A percentile compares a stretch with the other conserved stretches of the same genome.
Evolutionary conservation across 2,797 vertebrate genomes (phyloP).

Genomic region (Danio choprae): DNA sequence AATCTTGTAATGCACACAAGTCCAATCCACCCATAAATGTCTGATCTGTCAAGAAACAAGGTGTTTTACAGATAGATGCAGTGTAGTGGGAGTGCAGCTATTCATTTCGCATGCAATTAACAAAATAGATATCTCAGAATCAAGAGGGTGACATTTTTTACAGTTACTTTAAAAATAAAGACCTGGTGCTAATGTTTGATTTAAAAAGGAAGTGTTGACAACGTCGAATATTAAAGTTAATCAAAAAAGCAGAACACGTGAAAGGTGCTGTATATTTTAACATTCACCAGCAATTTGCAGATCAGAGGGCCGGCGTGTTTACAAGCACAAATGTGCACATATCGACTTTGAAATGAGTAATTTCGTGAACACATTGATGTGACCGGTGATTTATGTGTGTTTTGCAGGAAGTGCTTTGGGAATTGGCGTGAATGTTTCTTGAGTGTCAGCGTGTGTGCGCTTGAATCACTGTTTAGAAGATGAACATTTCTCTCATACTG

Average conservation of each 20-base stretch:
- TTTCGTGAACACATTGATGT: constrained; percentile 2
- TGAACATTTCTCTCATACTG: constrained; percentile 29
- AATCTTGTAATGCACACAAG: too few relatives aligned
- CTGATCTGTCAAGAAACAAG: not conserved
- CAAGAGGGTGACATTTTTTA: constrained; percentile 1
- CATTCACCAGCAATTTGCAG: not conserved
- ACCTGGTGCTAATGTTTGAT: not conserved
- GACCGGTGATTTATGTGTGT: constrained; percentile 12
- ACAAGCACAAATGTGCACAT: constrained; percentile 30
- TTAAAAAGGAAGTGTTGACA: constrained; percentile 17
- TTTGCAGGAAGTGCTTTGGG: constrained; percentile 5
- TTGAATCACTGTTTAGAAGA: constrained; percentile 23
- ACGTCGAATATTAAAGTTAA: not conserved
- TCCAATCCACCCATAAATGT: not conserved
- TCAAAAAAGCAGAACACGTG: not conserved
- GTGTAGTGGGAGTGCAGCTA: not conserved
- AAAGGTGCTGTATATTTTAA: constrained; percentile 1
- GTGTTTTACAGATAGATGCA: not conserved
- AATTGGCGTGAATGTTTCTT: constrained; percentile 9
- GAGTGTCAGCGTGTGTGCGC: not conserved
- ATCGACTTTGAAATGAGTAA: not conserved
- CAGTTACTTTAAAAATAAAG: constrained; percentile 12
- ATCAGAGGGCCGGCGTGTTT: not conserved
- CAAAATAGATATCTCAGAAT: constrained; percentile 5
- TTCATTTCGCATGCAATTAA: not conserved